Percentiles rank a stretch among this genome's conserved stretches.
These are phyloP conservation scores for Naja naja DNA, from an alignment of 2,113 vertebrate genomes.

Conservation along the genomic window DNA sequence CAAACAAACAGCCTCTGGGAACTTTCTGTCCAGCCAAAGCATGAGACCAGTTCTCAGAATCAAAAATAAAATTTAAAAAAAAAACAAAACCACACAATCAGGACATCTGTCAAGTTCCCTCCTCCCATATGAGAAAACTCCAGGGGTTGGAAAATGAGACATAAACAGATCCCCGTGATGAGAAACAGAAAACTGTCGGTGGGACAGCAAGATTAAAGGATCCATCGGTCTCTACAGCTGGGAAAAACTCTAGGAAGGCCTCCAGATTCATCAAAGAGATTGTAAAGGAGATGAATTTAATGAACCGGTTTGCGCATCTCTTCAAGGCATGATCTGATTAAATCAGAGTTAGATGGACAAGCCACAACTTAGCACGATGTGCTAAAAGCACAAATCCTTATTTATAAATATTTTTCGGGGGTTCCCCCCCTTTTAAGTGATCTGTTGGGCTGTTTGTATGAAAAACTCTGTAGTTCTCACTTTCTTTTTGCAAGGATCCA, in stretches of 20 bases:
- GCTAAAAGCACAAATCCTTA: background rate
- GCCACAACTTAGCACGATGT: background rate
- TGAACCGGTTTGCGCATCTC: background rate
- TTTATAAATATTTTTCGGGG: background rate
- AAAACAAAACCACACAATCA: background rate
- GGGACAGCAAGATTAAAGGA: background rate
- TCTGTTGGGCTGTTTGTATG: background rate
- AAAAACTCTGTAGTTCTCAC: background rate
- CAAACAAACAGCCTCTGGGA: background rate
- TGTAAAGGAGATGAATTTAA: background rate
- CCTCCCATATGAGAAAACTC: no score
- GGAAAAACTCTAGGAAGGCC: background rate
- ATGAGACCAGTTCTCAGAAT: background rate
- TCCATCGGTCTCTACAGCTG: background rate
- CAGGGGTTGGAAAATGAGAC: background rate
- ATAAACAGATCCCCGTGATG: background rate
- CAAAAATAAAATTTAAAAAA: background rate
- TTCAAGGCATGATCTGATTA: background rate
- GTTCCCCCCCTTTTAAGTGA: background rate
- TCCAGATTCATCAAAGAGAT: background rate
- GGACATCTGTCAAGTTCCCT: background rate
- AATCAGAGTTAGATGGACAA: background rate
- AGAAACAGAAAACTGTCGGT: background rate
- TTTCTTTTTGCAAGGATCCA: background rate
- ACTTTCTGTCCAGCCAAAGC: background rate